Evolutionary conservation across 2,797 vertebrate species (phyloP).

Genomic region (Pteronotus mesoamericanus): DNA sequence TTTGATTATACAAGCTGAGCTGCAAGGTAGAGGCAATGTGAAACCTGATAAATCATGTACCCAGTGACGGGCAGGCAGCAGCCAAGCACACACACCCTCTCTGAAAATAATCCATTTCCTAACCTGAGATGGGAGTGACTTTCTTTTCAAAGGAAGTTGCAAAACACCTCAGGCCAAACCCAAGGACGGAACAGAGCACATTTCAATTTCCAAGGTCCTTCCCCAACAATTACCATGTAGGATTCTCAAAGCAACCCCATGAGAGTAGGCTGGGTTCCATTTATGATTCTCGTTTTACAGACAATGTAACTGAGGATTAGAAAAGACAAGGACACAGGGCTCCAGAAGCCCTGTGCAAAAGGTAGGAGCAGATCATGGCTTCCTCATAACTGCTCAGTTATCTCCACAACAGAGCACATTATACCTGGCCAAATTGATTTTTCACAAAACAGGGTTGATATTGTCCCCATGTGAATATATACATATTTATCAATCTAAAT

Average conservation of each 20-base stretch:
- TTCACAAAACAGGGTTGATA: background rate
- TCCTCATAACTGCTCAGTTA: background rate
- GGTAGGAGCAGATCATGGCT: background rate
- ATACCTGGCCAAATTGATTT: background rate
- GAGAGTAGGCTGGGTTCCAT: background rate
- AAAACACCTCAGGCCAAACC: background rate
- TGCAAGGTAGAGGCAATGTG: conserved; percentile 62
- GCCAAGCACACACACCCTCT: conserved; percentile 43
- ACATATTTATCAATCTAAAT: background rate
- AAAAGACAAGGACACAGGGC: background rate
- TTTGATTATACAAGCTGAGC: conserved; percentile 77
- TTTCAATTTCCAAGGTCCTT: background rate
- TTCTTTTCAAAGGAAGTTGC: conserved; percentile 14
- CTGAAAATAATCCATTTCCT: conserved; percentile 17
- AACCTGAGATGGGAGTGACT: background rate
- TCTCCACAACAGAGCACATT: background rate
- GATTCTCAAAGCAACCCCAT: background rate
- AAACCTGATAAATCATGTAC: conserved; percentile 63
- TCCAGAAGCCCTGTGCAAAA: background rate
- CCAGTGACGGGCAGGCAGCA: conserved; percentile 24
- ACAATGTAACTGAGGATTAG: background rate
- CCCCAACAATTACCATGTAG: background rate
- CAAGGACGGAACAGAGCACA: background rate
- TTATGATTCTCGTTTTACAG: conserved; percentile 26
- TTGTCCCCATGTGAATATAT: background rate